Base-by-base conservation (phyloP, 1,140 invertebrate species). In the Coenobita brevimanus region DNA sequence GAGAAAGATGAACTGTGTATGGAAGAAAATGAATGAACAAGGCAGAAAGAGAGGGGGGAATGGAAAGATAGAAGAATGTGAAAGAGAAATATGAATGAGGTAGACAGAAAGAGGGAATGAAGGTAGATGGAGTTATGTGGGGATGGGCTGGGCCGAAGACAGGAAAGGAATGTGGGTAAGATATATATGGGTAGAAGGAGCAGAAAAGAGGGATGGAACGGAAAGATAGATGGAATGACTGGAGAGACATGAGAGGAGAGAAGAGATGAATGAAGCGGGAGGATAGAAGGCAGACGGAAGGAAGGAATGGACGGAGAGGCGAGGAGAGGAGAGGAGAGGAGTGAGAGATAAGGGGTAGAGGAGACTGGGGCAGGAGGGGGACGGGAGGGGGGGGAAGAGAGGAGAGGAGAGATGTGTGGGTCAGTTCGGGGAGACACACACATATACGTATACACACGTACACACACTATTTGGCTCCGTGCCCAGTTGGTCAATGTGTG, bases 391-490 rank as follows among this genome's bases (percentile, higher is more conserved):
- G 46, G 62, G 43, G 64, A 54, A n/a, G 67, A 46, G 71, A 36
- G 60, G 36, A 73, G 50, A 21, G 6, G 36, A 50, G 46, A 30
- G 27, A 24, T 21, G 30, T 21, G 82, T 62, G 27, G 57, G 17
- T 15, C 21, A 8, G 41, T 30, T 17, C 17, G 54, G 27, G 78
- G 78, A 46, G 33, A 43, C 41, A 54, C 73, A 38, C 21, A 41
- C 21, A 21, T 57, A 33, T 81, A n/a, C n/a, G n/a, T n/a, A n/a
- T n/a, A n/a, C n/a, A n/a, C n/a, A n/a, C n/a, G n/a, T n/a, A n/a
- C n/a, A n/a, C n/a, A n/a, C n/a, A n/a, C n/a, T n/a, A n/a, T 36
- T 62, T 85, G 82, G 69, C 82, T 24, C 57, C 6, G 41, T 79
- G 83, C 78, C 78, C 57, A 64, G 21, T 81, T 81, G 78, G 78